phyloP scores from a whole-genome alignment of 2,888 invertebrate species.

The Phlogophora meticulosa region DNA sequence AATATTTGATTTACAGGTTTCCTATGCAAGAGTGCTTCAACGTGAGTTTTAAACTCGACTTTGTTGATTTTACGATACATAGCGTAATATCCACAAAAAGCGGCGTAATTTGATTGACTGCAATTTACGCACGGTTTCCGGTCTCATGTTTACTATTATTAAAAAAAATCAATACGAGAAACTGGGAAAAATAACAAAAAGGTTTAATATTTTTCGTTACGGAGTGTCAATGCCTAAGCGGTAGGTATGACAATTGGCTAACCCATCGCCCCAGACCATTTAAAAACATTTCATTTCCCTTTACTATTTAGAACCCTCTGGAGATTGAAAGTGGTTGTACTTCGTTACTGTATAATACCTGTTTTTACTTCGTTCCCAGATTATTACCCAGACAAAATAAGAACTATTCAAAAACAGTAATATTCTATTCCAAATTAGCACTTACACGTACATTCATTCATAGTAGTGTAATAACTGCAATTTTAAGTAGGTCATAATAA shows the following conservation, averaged over 20 bases:
- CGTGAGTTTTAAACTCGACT: slow-evolving; percentile 38
- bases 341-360: slow-evolving; percentile 9
- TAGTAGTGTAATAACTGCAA: slow-evolving; percentile 50
- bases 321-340: slow-evolving; percentile 42
- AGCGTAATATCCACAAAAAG: no score
- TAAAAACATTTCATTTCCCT: slow-evolving; percentile 45
- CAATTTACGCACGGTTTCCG: background rate
- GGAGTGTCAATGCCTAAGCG: slow-evolving; percentile 24
- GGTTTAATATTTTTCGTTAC: background rate
- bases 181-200: background rate
- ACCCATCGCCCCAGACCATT: slow-evolving; percentile 29
- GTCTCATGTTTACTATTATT: background rate
- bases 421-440: slow-evolving; percentile 12
- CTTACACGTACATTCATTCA: slow-evolving; percentile 15
- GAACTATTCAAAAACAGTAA: slow-evolving; percentile 22
- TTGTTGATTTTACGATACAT: slow-evolving; percentile 38
- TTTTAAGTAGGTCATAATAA: slow-evolving; percentile 53
- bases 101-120: slow-evolving; percentile 34
- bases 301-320: slow-evolving; percentile 26
- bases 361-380: slow-evolving; percentile 22
- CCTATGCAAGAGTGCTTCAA: slow-evolving; percentile 15
- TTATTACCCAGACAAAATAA: slow-evolving; percentile 31
- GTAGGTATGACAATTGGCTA: slow-evolving; percentile 17
- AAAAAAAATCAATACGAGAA: slow-evolving; percentile 4
- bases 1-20: slow-evolving; percentile 55